A percentile compares a stretch with the other conserved stretches of the same genome.
phyloP scores from a whole-genome alignment of 2,888 invertebrate species.

The Odontocolon sp. region DNA sequence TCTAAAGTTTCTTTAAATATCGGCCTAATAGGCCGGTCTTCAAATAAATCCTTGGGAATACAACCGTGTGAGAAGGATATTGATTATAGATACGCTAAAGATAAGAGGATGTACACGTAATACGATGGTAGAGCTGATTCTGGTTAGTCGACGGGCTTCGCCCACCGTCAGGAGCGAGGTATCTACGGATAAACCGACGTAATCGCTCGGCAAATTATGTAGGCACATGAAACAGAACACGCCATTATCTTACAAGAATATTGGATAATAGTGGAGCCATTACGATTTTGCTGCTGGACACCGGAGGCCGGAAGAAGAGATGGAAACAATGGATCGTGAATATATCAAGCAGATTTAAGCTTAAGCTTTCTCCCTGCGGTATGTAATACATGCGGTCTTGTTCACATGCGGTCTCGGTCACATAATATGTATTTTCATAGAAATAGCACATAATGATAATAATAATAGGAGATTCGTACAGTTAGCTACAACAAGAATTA shows the following conservation, averaged over 20 bases:
- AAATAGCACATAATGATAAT: neutral
- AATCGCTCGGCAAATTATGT: constrained; percentile 71
- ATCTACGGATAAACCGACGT: constrained; percentile 66
- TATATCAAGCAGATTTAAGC: constrained; percentile 50
- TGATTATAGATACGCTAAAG: too few species aligned
- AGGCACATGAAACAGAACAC: constrained; percentile 68
- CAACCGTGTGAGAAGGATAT: too few species aligned
- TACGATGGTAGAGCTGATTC: neutral
- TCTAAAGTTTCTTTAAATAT: too few species aligned
- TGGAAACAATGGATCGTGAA: constrained; percentile 61
- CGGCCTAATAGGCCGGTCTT: too few species aligned
- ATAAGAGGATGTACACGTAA: neutral
- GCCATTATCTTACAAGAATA: constrained; percentile 66
- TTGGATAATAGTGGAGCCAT: constrained; percentile 67
- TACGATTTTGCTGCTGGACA: constrained; percentile 43
- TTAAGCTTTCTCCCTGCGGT: constrained; percentile 30
- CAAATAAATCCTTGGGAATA: too few species aligned
- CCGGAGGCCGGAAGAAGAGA: constrained; percentile 14
- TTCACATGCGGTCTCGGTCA: constrained; percentile 5
- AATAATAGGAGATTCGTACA: too few species aligned
- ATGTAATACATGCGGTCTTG: constrained; percentile 20
- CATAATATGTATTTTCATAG: neutral
- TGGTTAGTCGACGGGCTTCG: neutral
- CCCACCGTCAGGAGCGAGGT: neutral
- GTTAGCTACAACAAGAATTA: too few species aligned